Percentiles rank a stretch among this genome's conserved stretches.
Evolutionary conservation across 2,113 vertebrate genomes (phyloP).

Genomic region (Tympanuchus pallidicinctus): DNA sequence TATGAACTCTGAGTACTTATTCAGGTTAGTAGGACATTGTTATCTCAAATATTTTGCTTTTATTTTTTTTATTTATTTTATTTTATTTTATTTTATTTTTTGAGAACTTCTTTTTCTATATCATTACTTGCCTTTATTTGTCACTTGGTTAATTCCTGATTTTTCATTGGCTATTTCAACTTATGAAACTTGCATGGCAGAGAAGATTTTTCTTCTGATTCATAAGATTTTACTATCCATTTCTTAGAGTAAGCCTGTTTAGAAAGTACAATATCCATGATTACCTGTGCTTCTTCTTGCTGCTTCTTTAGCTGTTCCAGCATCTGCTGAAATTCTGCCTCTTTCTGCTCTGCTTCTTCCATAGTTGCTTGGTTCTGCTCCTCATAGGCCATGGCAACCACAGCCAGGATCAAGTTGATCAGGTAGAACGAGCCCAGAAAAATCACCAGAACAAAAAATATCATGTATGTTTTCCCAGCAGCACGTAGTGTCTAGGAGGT

Average conservation of each 20-base stretch:
- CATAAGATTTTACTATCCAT: neutral
- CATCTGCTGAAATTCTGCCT: conserved; percentile 93
- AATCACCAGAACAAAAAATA: conserved; percentile 96
- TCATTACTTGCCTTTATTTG: neutral
- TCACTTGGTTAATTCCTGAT: neutral
- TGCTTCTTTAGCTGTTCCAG: conserved; percentile 90
- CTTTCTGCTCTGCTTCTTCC: conserved; percentile 91
- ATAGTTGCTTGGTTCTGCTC: conserved; percentile 92
- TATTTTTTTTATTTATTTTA: neutral
- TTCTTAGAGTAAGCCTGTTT: neutral
- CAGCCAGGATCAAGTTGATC: conserved; percentile 93
- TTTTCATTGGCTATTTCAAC: neutral
- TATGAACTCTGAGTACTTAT: neutral
- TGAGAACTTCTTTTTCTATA: neutral
- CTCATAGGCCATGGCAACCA: conserved; percentile 96
- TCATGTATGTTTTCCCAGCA: conserved; percentile 95
- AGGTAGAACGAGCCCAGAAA: conserved; percentile 96
- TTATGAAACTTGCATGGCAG: neutral
- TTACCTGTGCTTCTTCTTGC: conserved; percentile 92
- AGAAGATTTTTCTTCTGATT: neutral
- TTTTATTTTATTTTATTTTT: neutral
- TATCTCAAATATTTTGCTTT: neutral
- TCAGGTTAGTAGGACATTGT: neutral
- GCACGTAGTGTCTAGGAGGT: conserved; percentile 88
- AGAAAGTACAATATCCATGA: neutral